Conservation (phyloP, 1,140 invertebrate genomes). For the Trachymyrmex septentrionalis region DNA sequence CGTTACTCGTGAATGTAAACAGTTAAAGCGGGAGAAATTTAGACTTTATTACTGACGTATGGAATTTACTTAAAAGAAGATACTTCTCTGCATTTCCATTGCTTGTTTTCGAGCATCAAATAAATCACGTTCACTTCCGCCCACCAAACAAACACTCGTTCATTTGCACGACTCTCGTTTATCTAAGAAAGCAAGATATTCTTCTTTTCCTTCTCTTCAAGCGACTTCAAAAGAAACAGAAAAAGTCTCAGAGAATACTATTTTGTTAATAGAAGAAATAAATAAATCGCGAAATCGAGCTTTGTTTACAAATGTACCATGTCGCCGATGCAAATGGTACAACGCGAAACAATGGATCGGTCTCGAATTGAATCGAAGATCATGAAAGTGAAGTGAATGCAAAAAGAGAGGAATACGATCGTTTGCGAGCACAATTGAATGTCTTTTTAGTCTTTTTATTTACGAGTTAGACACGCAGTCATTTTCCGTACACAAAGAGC, state of each 20-base stretch:
- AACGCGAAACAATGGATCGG: not conserved
- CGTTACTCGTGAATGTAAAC: not conserved
- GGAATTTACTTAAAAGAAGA: conserved; percentile 4
- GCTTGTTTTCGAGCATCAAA: conserved; percentile 6
- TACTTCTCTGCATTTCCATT: not conserved
- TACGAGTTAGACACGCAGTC: not conserved
- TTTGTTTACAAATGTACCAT: conserved; percentile 37
- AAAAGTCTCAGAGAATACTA: not conserved
- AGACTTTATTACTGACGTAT: not conserved
- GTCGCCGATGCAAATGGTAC: not conserved
- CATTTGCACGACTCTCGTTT: not conserved
- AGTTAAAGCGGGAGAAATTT: not conserved
- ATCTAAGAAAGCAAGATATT: conserved; percentile 1
- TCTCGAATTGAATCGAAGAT: not conserved
- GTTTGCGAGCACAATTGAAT: conserved; percentile 25
- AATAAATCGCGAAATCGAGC: conserved; percentile 40
- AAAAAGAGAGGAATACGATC: not conserved
- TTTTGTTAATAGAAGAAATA: not conserved
- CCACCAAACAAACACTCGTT: not conserved
- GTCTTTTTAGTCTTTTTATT: conserved; percentile 8
- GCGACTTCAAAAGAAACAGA: not conserved
- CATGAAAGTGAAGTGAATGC: not conserved
- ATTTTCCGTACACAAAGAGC: not conserved
- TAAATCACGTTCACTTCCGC: not conserved
- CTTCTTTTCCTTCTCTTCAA: not conserved